phyloP scores from a whole-genome alignment of 2,113 vertebrate species.

The Taxidea taxus region DNA sequence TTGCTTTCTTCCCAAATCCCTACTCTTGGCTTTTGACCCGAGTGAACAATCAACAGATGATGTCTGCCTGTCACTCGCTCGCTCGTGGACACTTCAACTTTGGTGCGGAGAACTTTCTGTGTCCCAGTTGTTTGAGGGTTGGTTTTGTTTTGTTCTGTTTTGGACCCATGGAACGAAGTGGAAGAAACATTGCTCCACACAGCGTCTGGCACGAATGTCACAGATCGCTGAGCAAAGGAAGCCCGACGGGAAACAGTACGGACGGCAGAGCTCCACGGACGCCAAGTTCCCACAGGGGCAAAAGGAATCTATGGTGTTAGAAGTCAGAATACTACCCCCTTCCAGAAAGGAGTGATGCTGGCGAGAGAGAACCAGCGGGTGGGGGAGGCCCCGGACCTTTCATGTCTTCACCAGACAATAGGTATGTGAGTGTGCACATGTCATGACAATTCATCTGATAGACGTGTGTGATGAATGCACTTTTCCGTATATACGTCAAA shows the following conservation, averaged over 20 bases:
- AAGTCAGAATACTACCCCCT: not conserved
- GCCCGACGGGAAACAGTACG: not conserved
- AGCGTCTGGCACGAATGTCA: not conserved
- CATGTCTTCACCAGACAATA: not conserved
- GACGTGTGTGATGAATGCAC: not conserved
- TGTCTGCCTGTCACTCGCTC: not conserved
- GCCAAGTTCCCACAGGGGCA: not conserved
- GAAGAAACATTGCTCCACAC: too few relatives aligned
- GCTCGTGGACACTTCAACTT: not conserved
- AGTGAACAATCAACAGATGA: not conserved
- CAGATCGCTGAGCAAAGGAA: not conserved
- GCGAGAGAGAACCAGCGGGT: not conserved
- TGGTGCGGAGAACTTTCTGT: not conserved
- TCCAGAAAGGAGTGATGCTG: not conserved
- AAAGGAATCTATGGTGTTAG: not conserved
- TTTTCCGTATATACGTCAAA: not conserved
- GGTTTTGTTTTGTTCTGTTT: not conserved
- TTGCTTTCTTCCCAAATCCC: not conserved
- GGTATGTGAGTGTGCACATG: not conserved
- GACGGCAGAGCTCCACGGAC: not conserved
- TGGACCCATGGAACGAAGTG: not conserved
- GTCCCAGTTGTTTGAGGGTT: not conserved
- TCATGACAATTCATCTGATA: not conserved
- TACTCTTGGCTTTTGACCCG: not conserved
- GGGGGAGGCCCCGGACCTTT: too few relatives aligned